Base-by-base conservation (phyloP, 2,888 invertebrate genomes). In the Corythucha ciliata region DNA sequence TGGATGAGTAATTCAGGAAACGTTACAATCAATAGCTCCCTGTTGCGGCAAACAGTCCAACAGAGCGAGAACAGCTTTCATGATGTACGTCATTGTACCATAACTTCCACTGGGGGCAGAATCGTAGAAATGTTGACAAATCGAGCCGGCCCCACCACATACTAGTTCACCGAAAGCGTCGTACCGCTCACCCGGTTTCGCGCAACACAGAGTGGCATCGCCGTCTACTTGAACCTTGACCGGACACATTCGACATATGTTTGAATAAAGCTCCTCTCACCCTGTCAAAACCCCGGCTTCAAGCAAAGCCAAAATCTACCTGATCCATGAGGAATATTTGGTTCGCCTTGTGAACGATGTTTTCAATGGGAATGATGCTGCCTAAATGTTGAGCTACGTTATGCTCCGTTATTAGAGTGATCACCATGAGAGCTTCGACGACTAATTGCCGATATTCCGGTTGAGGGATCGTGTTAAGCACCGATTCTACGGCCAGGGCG, bases 31-130 rank as follows among this genome's bases (percentile, higher is more conserved):
- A 55, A 89, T 73, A 62, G 86, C 83, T 12, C 81, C 80, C 58
- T 82, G 78, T 61, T 78, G 78, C 7, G 88, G 87, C 62, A 86
- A 71, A 63, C 81, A 79, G 63, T 83, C 81, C 21, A 89, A 73
- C 34, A 82, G 74, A 1, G 77, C 73, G 33, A 87, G 86, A 2
- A 86, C 80, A 3, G 89, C 86, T 59, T 89, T 76, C 33, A 90
- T 85, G 63, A 98, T 77, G 66, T 97, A 97, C 1, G 94, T 92
- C 89, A 97, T 96, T 41, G 96, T 96, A 57, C 98, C 98, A 70
- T 79, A 94, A 64, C 88, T 84, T 55, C 98, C 98, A 67, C 93
- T 93, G 2, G 98, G 97, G 20, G 98, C 97, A 67, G 89, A 90
- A 71, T 98, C 97, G 69, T 94, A 97, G 68, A 98, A 85, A 69